A percentile compares a stretch with the other conserved stretches of the same genome.
Conservation (phyloP, 2,797 vertebrate genomes). For the Bradypus variegatus region DNA sequence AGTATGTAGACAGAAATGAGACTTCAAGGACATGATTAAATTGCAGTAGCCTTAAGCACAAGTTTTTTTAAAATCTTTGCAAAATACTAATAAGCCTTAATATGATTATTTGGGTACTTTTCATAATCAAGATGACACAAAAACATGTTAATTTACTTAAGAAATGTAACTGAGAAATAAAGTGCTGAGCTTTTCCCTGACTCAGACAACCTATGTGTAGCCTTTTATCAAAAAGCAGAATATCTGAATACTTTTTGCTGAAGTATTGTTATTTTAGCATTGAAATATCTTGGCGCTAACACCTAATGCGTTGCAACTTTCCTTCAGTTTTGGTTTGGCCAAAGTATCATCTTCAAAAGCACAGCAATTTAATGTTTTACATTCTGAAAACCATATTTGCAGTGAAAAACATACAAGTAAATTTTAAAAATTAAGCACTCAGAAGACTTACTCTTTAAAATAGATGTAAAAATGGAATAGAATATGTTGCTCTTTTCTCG, state of each 20-base stretch:
- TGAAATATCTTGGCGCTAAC: conserved; percentile 39
- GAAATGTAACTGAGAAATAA: conserved; percentile 37
- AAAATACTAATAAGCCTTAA: background rate
- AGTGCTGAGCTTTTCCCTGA: background rate
- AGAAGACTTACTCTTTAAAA: conserved; percentile 27
- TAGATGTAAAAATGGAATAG: conserved; percentile 35
- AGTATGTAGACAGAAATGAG: background rate
- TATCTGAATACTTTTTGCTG: background rate
- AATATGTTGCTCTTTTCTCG: background rate
- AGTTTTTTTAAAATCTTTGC: background rate
- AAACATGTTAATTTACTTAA: conserved; percentile 18
- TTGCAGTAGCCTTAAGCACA: background rate
- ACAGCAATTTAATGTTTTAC: conserved; percentile 10
- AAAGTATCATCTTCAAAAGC: conserved; percentile 28
- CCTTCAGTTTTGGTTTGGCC: background rate
- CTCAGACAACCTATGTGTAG: background rate
- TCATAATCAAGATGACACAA: conserved; percentile 19
- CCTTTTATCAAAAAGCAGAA: conserved; percentile 7
- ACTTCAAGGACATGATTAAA: background rate
- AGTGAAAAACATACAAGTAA: conserved; percentile 45
- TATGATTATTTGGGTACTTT: background rate
- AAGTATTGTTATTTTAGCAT: conserved; percentile 12
- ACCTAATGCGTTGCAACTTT: conserved; percentile 33
- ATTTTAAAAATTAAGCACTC: conserved; percentile 33
- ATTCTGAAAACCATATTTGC: conserved; percentile 41